A percentile compares a stretch with the other conserved stretches of the same genome.
Evolutionary conservation across 2,797 vertebrate genomes (phyloP).

Genomic region (Sebastes ruberrimus): DNA sequence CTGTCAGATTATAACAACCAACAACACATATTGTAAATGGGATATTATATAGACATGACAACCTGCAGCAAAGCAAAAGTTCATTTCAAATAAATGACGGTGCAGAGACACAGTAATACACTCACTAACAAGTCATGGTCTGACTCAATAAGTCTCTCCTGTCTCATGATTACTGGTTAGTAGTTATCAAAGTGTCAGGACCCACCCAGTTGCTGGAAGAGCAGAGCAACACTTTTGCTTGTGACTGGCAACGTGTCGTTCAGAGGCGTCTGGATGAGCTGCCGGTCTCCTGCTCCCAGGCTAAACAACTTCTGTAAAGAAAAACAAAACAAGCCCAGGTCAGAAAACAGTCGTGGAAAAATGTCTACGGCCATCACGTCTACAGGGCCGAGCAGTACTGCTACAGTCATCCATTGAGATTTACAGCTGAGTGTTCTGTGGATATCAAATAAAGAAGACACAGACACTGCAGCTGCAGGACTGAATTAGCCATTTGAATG

Average conservation of each 20-base stretch:
- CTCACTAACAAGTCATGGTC: constrained; percentile 6
- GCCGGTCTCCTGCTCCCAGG: constrained; percentile 95
- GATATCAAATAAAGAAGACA: constrained; percentile 13
- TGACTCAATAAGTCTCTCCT: constrained; percentile 8
- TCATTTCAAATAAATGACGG: neutral
- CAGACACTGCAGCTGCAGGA: constrained; percentile 22
- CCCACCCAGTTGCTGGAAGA: constrained; percentile 98
- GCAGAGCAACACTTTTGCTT: constrained; percentile 92
- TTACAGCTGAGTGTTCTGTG: neutral
- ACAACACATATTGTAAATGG: neutral
- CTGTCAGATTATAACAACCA: neutral
- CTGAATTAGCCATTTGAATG: constrained; percentile 25
- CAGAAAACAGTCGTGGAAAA: constrained; percentile 24
- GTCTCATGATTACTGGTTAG: constrained; percentile 4
- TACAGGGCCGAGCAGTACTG: neutral
- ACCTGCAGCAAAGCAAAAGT: neutral
- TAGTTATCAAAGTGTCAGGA: constrained; percentile 38
- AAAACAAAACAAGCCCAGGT: constrained; percentile 30
- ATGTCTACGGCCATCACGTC: neutral
- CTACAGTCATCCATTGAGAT: constrained; percentile 25
- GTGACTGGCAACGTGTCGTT: constrained; percentile 93
- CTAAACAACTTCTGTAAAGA: constrained; percentile 93
- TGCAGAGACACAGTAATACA: neutral
- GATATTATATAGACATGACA: constrained; percentile 5
- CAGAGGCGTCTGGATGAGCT: constrained; percentile 96